Conservation (phyloP, 2,888 invertebrate species). For the Leptogaster cylindrica region DNA sequence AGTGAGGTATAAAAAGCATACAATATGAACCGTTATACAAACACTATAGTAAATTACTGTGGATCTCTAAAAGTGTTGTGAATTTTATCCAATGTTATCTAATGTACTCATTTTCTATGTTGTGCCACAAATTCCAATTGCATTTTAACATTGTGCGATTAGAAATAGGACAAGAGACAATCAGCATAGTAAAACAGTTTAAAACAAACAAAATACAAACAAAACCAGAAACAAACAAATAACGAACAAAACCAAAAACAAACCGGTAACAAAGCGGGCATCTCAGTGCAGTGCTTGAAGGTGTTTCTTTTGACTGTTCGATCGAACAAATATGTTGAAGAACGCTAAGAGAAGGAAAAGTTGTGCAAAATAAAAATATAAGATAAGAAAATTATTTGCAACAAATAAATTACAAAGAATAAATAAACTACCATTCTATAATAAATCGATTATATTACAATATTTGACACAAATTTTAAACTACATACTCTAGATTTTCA, state of each 20-base stretch:
- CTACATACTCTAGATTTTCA: neutral
- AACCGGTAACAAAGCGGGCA: slow-evolving; percentile 22
- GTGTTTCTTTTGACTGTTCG: slow-evolving; percentile 22
- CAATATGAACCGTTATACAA: too few species aligned
- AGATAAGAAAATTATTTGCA: slow-evolving; percentile 2
- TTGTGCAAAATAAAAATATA: slow-evolving; percentile 11
- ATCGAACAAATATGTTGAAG: slow-evolving; percentile 20
- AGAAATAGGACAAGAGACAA: too few species aligned
- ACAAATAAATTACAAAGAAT: slow-evolving; percentile 1
- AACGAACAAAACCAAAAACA: slow-evolving; percentile 20
- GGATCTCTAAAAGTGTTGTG: too few species aligned
- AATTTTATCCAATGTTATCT: too few species aligned
- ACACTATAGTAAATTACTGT: too few species aligned
- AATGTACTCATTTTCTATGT: too few species aligned
- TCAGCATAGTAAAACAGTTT: neutral
- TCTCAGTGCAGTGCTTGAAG: slow-evolving; percentile 19
- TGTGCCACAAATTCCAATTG: too few species aligned
- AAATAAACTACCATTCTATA: slow-evolving; percentile 4
- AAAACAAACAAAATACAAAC: neutral
- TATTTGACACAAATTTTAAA: neutral
- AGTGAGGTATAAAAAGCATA: too few species aligned
- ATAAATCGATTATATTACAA: neutral
- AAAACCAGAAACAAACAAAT: neutral
- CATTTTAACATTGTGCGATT: too few species aligned
- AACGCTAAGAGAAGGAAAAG: slow-evolving; percentile 11